Evolutionary conservation across 2,888 invertebrate species (phyloP).

Genomic region (Andrena bicolor): DNA sequence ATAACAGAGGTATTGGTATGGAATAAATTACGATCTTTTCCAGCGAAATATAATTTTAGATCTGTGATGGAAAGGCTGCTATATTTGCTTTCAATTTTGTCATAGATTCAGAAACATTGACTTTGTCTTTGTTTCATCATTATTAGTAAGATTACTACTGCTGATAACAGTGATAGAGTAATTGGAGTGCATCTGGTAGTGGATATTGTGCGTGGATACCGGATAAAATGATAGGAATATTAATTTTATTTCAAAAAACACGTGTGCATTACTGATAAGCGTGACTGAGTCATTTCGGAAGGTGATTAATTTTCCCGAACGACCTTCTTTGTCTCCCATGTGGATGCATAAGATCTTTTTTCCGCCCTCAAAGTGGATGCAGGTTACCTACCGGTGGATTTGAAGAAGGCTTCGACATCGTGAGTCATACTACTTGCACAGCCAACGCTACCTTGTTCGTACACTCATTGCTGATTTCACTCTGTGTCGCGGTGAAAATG

Average conservation of each 20-base stretch:
- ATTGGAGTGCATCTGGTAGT: not conserved
- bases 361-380: not conserved
- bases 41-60: not conserved
- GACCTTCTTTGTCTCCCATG: not conserved
- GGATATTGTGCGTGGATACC: not conserved
- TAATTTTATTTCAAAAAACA: not conserved
- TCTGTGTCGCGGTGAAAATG: conserved; percentile 40
- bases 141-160: not conserved
- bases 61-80: not conserved
- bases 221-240: not conserved
- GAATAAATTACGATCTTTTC: conserved; percentile 1
- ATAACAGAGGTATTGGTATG: conserved; percentile 17
- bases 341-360: conserved; percentile 7
- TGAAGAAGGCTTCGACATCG: conserved; percentile 43
- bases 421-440: conserved; percentile 60
- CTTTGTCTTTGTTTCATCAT: not conserved
- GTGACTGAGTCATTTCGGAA: not conserved
- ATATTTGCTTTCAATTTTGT: not conserved
- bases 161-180: not conserved
- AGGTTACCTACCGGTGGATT: conserved; percentile 22
- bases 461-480: conserved; percentile 60
- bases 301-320: conserved; percentile 12
- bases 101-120: not conserved
- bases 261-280: not conserved
- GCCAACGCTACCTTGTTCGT: conserved; percentile 42